Percentiles rank a stretch among this genome's conserved stretches.
These are phyloP conservation scores for Tenthredo distinguenda DNA, from an alignment of 2,888 invertebrate genomes.

Conservation along the genomic window DNA sequence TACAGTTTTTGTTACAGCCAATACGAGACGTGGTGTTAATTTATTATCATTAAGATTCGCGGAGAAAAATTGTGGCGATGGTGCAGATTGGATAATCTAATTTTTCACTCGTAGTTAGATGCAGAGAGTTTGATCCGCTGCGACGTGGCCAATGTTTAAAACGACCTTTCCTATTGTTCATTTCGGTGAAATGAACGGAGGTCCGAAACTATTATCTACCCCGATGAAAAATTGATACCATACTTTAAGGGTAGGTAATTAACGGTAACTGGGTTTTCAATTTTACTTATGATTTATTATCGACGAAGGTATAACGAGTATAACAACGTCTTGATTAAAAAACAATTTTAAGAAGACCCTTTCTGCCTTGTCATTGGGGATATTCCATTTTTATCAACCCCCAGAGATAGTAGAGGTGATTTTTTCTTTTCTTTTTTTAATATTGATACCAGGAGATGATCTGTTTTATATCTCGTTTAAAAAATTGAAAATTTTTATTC, in stretches of 20 bases:
- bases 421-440: not conserved
- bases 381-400: constrained; percentile 7
- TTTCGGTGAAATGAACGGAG: constrained; percentile 30
- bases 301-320: not conserved
- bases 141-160: constrained; percentile 21
- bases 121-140: constrained; percentile 2
- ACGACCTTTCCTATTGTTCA: constrained; percentile 46
- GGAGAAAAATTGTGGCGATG: not conserved
- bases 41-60: not conserved
- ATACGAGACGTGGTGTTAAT: not conserved
- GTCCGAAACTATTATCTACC: constrained; percentile 31
- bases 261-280: not conserved
- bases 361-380: constrained; percentile 38
- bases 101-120: not conserved
- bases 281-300: constrained; percentile 5
- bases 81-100: not conserved
- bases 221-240: constrained; percentile 43
- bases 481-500: not conserved
- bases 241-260: constrained; percentile 8
- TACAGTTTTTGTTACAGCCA: not conserved
- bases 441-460: not conserved
- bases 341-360: constrained; percentile 33
- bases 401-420: not conserved
- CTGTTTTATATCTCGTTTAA: not conserved
- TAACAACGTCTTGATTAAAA: constrained; percentile 14